Evolutionary conservation across 1,140 invertebrate genomes (phyloP).

Genomic region (Drosophila melanica): DNA sequence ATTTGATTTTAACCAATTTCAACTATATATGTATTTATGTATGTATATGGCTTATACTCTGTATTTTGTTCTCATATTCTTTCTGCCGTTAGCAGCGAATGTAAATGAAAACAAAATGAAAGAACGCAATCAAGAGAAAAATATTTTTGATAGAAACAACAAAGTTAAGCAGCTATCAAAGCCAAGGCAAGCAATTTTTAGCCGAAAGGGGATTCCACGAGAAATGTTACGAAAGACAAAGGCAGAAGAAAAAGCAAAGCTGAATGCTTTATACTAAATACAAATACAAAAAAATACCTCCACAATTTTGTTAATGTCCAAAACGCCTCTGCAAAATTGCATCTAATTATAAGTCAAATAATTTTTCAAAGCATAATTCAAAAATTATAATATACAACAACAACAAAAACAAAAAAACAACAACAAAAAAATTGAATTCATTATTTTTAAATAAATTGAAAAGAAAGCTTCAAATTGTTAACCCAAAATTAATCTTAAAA

Average conservation of each 20-base stretch:
- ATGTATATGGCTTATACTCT: no score
- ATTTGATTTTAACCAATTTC: slow-evolving; percentile 3
- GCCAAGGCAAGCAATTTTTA: neutral
- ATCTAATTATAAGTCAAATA: slow-evolving; percentile 1
- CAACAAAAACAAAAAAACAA: neutral
- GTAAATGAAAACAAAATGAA: neutral
- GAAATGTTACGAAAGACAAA: neutral
- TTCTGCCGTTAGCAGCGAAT: neutral
- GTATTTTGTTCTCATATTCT: slow-evolving; percentile 2
- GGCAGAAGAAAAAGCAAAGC: slow-evolving; percentile 5
- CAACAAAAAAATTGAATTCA: neutral
- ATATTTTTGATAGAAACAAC: slow-evolving; percentile 31
- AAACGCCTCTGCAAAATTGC: slow-evolving; percentile 6
- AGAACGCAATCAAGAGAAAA: neutral
- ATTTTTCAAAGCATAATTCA: neutral
- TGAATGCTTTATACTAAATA: slow-evolving; percentile 18
- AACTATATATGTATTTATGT: neutral
- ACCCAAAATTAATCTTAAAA: neutral
- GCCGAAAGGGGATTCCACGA: neutral
- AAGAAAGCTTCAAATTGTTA: neutral
- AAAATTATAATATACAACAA: neutral
- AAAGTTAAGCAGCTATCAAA: neutral
- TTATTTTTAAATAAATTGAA: neutral
- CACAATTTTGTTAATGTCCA: slow-evolving; percentile 6
- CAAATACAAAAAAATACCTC: slow-evolving; percentile 7